Evolutionary conservation across 2,888 invertebrate genomes (phyloP).

Genomic region (Trachelus iudaicus): DNA sequence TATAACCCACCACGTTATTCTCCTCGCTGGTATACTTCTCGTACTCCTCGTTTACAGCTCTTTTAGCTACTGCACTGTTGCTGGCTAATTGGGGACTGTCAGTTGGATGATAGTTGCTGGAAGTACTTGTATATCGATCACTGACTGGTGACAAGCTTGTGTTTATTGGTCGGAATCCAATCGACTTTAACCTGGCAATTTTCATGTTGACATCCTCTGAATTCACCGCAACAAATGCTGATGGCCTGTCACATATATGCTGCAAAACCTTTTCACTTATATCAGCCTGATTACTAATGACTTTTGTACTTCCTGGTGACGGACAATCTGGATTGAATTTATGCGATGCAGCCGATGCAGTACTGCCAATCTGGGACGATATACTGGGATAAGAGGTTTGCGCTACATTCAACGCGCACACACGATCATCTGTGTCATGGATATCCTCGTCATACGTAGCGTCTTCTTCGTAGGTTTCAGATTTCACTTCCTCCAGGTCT

Average conservation of each 20-base stretch:
- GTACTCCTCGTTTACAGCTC: conserved; percentile 54
- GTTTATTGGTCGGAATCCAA: conserved; percentile 58
- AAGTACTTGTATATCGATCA: background rate
- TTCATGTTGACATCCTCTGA: conserved; percentile 41
- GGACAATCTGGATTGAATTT: background rate
- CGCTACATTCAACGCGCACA: background rate
- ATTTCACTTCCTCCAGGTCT: conserved; percentile 44
- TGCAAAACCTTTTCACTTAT: background rate
- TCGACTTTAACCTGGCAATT: conserved; percentile 54
- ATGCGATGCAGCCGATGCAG: background rate
- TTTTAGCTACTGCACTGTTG: conserved; percentile 28
- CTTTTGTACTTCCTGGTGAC: background rate
- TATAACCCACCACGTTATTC: conserved; percentile 54
- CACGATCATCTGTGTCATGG: conserved; percentile 21
- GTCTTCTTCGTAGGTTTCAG: conserved; percentile 33
- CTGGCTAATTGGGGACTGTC: conserved; percentile 8
- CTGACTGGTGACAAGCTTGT: conserved; percentile 8
- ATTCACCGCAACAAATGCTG: conserved; percentile 60
- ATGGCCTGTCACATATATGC: conserved; percentile 22
- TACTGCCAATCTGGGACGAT: background rate
- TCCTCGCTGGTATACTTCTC: conserved; percentile 59
- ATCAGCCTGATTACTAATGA: background rate
- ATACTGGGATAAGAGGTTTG: background rate
- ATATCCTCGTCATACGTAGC: conserved; percentile 16
- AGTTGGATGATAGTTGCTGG: background rate